Evolutionary conservation across 2,113 vertebrate genomes (phyloP).

Genomic region (Nothocercus julius): DNA sequence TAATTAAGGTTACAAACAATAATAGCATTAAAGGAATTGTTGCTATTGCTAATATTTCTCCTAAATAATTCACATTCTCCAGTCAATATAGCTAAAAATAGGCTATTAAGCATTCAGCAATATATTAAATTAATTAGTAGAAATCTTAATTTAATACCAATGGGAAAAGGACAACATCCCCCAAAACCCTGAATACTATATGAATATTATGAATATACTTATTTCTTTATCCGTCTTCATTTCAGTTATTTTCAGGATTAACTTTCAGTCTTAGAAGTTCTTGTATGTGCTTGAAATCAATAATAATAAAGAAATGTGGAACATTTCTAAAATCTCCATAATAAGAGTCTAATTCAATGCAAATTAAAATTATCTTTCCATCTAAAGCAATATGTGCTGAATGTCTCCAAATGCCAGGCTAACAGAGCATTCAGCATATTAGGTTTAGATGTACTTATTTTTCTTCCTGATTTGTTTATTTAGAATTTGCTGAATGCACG

Average conservation of each 20-base stretch:
- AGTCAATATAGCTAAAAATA: background rate
- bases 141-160: background rate
- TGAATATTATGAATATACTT: background rate
- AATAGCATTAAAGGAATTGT: background rate
- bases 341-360: background rate
- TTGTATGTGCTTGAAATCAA: background rate
- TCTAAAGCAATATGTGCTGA: background rate
- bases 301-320: background rate
- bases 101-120: background rate
- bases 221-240: background rate
- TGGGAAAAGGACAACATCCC: background rate
- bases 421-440: background rate
- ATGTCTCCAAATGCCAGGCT: background rate
- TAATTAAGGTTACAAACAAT: background rate
- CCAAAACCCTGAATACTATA: background rate
- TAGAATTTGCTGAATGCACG: background rate
- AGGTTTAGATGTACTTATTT: background rate
- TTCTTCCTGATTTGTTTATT: constrained; percentile 7
- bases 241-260: background rate
- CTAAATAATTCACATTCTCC: background rate
- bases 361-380: background rate
- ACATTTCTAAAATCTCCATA: background rate
- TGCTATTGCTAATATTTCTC: background rate
- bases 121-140: background rate
- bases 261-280: background rate